Percentiles rank a stretch among this genome's conserved stretches.
phyloP scores from a whole-genome alignment of 2,888 invertebrate genomes.

The Arrhopalites spinosus region DNA sequence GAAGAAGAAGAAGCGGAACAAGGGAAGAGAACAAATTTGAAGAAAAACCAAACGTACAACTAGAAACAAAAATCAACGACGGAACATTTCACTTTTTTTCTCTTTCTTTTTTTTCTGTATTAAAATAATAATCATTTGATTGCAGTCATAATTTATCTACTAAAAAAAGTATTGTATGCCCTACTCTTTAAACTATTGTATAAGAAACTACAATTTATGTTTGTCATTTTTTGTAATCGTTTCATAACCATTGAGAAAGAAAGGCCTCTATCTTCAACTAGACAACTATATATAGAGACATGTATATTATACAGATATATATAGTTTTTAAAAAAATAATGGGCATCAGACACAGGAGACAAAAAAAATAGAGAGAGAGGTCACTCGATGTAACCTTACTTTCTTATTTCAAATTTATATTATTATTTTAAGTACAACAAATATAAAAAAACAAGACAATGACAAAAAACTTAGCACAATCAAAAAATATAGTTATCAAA shows the following conservation, averaged over 20 bases:
- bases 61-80: conserved; percentile 6
- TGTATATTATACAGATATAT: too few relatives aligned
- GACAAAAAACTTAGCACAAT: neutral
- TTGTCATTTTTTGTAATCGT: neutral
- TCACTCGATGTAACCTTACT: too few relatives aligned
- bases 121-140: conserved; percentile 6
- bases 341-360: too few relatives aligned
- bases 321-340: too few relatives aligned
- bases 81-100: neutral
- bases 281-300: too few relatives aligned
- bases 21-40: conserved; percentile 16
- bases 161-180: neutral
- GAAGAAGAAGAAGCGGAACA: neutral
- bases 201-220: neutral
- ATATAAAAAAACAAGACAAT: neutral
- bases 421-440: neutral
- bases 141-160: conserved; percentile 4
- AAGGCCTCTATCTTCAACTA: neutral
- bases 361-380: too few relatives aligned
- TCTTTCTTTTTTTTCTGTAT: neutral
- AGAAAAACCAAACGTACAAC: neutral
- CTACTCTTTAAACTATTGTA: neutral
- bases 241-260: neutral
- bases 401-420: neutral
- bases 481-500: neutral